Conservation (phyloP, 2,888 invertebrate genomes). For the Tipula unca region DNA sequence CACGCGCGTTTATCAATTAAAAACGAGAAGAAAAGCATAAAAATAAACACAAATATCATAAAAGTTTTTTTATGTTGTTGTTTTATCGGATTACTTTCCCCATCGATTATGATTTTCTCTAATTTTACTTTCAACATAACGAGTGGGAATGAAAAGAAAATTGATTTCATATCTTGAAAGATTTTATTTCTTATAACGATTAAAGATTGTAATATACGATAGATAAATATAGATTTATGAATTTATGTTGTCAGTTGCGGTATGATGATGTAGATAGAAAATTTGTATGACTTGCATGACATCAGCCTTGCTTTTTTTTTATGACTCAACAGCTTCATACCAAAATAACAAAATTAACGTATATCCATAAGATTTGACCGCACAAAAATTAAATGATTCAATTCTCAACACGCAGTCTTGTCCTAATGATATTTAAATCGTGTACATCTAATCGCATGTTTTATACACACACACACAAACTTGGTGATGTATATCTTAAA, state of each 20-base stretch:
- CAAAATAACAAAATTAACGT: neutral
- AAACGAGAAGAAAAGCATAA: neutral
- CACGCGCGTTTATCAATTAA: neutral
- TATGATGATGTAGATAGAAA: neutral
- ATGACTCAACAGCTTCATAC: neutral
- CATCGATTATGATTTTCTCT: slow-evolving; percentile 2
- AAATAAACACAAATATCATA: neutral
- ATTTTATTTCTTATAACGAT: neutral
- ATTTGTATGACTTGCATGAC: neutral
- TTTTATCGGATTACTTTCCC: slow-evolving; percentile 2
- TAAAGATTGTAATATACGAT: neutral
- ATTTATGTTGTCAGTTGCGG: neutral
- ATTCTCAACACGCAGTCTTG: neutral
- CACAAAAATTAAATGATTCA: neutral
- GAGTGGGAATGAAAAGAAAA: neutral
- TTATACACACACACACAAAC: neutral
- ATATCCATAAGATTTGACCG: neutral
- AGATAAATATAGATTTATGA: neutral
- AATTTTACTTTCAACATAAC: neutral
- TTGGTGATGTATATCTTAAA: neutral
- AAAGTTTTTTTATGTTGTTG: neutral
- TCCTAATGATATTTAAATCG: neutral
- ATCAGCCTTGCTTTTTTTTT: neutral
- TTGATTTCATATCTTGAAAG: neutral
- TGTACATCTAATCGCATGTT: neutral